Percentiles rank a stretch among this genome's conserved stretches.
Conservation (phyloP, 2,113 vertebrate genomes). For the Pungitius pungitius region DNA sequence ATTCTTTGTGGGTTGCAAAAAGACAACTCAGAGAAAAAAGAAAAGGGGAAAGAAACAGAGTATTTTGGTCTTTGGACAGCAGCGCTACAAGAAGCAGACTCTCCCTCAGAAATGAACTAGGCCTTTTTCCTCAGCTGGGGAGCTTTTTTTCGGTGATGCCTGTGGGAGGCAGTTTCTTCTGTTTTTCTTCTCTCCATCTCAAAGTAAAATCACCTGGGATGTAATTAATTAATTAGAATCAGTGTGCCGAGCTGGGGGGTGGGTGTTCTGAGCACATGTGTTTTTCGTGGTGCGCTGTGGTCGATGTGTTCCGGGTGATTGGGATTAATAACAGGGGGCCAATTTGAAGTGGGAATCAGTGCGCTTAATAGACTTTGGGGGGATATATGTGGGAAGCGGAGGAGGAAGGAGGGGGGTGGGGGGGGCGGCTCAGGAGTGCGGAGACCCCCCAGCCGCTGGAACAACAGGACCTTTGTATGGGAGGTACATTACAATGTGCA, state of each 20-base stretch:
- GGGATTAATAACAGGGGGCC: constrained; percentile 82
- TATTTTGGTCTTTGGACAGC: constrained; percentile 68
- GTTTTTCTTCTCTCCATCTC: constrained; percentile 72
- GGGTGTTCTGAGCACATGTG: constrained; percentile 68
- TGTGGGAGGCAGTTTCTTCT: constrained; percentile 67
- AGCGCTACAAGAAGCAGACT: constrained; percentile 59
- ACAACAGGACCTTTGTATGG: constrained; percentile 77
- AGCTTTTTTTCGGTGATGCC: constrained; percentile 69
- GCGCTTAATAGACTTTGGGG: constrained; percentile 69
- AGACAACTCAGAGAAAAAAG: constrained; percentile 36
- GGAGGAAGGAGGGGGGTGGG: constrained; percentile 5
- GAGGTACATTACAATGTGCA: constrained; percentile 54
- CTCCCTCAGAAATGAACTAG: constrained; percentile 65
- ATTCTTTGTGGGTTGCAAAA: constrained; percentile 56
- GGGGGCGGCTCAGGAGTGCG: constrained; percentile 28
- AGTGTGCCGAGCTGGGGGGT: constrained; percentile 52
- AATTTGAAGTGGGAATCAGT: constrained; percentile 80
- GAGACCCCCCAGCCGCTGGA: constrained; percentile 70
- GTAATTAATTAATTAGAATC: constrained; percentile 84
- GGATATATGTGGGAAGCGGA: constrained; percentile 18
- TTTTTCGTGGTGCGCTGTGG: constrained; percentile 74
- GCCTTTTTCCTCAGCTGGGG: constrained; percentile 38
- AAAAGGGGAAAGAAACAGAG: constrained; percentile 11
- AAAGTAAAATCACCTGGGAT: constrained; percentile 82
- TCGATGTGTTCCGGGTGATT: constrained; percentile 82